Conservation (phyloP, 2,113 vertebrate species). For the Chaetodon trifascialis region DNA sequence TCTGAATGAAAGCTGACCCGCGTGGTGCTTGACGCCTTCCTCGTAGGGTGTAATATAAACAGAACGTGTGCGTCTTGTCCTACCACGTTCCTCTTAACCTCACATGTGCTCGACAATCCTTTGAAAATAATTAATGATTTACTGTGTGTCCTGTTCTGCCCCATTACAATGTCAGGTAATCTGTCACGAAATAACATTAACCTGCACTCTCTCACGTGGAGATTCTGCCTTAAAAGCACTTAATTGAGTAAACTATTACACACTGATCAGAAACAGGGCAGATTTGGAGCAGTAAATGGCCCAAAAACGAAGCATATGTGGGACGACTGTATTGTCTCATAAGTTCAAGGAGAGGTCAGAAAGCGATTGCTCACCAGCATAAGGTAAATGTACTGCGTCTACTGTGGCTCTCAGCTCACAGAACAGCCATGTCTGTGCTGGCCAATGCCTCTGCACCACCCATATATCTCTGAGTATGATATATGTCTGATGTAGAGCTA, state of each 20-base stretch:
- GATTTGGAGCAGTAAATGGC: slow-evolving; percentile 10
- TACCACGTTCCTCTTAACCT: slow-evolving; percentile 37
- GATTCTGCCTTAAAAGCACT: slow-evolving; percentile 49
- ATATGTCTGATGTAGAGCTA: slow-evolving; percentile 38
- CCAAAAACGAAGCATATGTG: slow-evolving; percentile 11
- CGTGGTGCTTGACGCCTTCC: slow-evolving; percentile 12
- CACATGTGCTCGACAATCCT: slow-evolving; percentile 15
- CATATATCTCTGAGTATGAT: slow-evolving; percentile 3
- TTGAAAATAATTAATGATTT: slow-evolving; percentile 34
- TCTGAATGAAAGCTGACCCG: slow-evolving; percentile 47
- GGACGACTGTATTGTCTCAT: slow-evolving; percentile 17
- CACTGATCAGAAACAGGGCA: slow-evolving; percentile 46
- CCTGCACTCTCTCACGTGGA: slow-evolving; percentile 47
- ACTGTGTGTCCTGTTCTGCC: slow-evolving; percentile 35
- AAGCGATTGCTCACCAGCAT: slow-evolving; percentile 20
- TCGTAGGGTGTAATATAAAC: slow-evolving; percentile 10
- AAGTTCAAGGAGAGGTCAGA: slow-evolving; percentile 71
- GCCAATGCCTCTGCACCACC: not conserved
- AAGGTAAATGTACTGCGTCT: slow-evolving; percentile 12
- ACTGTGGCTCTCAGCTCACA: not conserved
- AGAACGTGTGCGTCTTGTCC: not conserved
- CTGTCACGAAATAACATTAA: slow-evolving; percentile 58
- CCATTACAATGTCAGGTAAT: slow-evolving; percentile 26
- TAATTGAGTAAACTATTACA: slow-evolving; percentile 29
- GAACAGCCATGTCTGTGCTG: not conserved